These are phyloP conservation scores for Lasiurus cinereus DNA, from an alignment of 2,113 vertebrate genomes.

Conservation along the genomic window DNA sequence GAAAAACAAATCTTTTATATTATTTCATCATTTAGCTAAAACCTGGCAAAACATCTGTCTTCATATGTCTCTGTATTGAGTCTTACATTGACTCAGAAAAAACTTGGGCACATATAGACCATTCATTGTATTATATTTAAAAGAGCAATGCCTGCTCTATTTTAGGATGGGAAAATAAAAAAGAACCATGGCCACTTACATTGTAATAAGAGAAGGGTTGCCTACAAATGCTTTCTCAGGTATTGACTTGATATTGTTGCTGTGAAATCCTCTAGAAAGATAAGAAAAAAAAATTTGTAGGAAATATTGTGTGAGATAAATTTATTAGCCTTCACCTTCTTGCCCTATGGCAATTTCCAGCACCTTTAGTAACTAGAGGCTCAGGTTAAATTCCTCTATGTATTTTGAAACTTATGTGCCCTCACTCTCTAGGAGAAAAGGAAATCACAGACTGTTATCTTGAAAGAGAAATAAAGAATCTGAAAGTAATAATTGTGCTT, in stretches of 20 bases:
- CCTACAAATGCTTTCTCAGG: conserved; percentile 94
- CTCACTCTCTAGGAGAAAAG: conserved; percentile 15
- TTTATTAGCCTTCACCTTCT: not conserved
- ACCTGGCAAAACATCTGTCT: not conserved
- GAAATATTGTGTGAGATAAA: not conserved
- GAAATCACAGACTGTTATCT: not conserved
- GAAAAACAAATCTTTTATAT: not conserved
- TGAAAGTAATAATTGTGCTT: conserved; percentile 1
- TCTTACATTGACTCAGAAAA: not conserved
- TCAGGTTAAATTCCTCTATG: not conserved
- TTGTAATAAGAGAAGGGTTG: conserved; percentile 94
- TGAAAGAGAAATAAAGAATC: conserved; percentile 43
- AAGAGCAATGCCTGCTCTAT: not conserved
- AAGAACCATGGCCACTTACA: conserved; percentile 89
- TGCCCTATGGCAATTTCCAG: not conserved
- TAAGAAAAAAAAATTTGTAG: conserved; percentile 61
- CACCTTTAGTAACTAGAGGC: not conserved
- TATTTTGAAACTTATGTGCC: not conserved
- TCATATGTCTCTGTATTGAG: not conserved
- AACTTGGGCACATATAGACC: not conserved
- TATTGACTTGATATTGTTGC: conserved; percentile 95
- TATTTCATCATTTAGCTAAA: conserved; percentile 29
- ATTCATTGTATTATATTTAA: conserved; percentile 7
- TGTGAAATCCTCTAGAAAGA: conserved; percentile 94
- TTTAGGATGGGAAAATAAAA: not conserved